These are phyloP conservation scores for Petroica traversi DNA, from an alignment of 2,113 vertebrate genomes.

Conservation along the genomic window DNA sequence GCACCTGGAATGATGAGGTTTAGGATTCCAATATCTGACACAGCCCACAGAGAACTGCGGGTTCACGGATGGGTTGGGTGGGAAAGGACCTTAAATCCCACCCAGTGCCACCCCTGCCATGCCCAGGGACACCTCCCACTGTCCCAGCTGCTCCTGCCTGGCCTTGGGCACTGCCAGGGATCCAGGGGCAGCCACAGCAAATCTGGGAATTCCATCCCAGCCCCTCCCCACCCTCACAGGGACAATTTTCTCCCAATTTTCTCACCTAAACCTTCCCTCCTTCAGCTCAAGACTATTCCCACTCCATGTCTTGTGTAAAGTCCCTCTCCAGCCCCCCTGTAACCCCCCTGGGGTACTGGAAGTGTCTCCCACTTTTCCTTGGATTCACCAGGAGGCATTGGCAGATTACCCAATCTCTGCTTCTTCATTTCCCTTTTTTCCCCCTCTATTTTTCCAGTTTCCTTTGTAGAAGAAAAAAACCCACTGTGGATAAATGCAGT, in stretches of 20 bases:
- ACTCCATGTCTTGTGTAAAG: too few relatives aligned
- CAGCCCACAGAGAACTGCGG: too few relatives aligned
- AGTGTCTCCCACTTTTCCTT: background rate
- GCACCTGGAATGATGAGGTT: too few relatives aligned
- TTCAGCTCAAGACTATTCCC: background rate
- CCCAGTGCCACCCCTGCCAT: too few relatives aligned
- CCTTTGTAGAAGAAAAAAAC: background rate
- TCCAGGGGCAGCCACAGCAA: background rate
- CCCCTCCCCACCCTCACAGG: background rate
- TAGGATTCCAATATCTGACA: too few relatives aligned
- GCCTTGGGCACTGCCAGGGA: background rate
- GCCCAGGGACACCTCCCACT: background rate
- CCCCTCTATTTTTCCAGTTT: background rate
- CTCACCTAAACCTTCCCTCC: background rate
- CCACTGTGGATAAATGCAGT: accelerated
- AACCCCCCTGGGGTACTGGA: background rate
- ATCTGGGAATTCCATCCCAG: too few relatives aligned
- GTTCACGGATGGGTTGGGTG: too few relatives aligned
- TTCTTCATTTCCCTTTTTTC: background rate
- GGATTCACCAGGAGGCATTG: background rate
- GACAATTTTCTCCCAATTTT: background rate
- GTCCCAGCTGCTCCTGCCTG: accelerated
- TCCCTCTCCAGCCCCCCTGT: too few relatives aligned
- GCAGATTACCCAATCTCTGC: background rate
- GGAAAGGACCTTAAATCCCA: too few relatives aligned